These are phyloP conservation scores for Thaumetopoea pityocampa DNA, from an alignment of 1,140 invertebrate genomes.

Conservation along the genomic window DNA sequence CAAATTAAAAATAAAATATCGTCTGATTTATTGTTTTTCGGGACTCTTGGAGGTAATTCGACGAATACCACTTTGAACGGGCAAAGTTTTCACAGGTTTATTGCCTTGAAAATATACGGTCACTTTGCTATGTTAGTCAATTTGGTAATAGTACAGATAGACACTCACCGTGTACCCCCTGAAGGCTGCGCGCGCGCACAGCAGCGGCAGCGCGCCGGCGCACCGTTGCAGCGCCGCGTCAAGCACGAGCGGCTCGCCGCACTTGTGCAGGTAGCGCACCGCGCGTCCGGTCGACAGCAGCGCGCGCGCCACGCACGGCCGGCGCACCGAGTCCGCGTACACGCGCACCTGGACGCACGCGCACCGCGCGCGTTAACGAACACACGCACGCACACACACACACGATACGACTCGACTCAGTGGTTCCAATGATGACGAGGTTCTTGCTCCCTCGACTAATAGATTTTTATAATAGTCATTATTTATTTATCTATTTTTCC, in stretches of 20 bases:
- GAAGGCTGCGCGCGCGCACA: background rate
- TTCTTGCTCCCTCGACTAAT: too few species aligned
- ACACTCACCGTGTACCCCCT: background rate
- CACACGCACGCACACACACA: background rate
- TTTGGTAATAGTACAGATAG: too few species aligned
- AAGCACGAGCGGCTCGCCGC: constrained; percentile 17
- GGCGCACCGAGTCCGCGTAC: constrained; percentile 23
- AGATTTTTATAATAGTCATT: too few species aligned
- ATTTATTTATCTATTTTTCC: too few species aligned
- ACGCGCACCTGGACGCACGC: constrained; percentile 24
- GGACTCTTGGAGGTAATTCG: too few species aligned
- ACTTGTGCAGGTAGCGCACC: constrained; percentile 28
- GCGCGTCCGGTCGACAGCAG: constrained; percentile 22
- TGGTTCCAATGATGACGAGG: background rate
- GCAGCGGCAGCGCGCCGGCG: background rate
- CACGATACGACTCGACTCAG: background rate
- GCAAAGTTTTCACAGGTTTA: too few species aligned
- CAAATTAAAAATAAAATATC: too few species aligned
- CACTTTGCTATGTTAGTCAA: too few species aligned
- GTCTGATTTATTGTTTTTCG: too few species aligned
- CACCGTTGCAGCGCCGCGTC: constrained; percentile 22
- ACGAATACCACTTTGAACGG: too few species aligned
- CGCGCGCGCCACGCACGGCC: constrained; percentile 24
- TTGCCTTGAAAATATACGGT: too few species aligned
- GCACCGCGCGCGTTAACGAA: background rate